Conservation (phyloP, 2,113 vertebrate species). For the Nyctereutes procyonoides region DNA sequence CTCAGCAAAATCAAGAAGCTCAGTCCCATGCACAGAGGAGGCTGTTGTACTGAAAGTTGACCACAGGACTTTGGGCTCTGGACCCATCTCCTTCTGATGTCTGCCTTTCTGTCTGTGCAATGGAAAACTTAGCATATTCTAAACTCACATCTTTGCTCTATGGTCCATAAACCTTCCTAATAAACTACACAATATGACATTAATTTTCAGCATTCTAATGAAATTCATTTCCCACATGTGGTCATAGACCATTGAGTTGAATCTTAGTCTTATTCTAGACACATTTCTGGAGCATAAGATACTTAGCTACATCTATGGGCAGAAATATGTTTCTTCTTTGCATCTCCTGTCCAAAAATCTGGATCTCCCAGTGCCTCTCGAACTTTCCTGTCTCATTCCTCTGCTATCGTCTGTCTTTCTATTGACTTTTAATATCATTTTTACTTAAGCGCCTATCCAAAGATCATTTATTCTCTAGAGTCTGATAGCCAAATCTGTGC, state of each 20-base stretch:
- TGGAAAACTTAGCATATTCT: not conserved
- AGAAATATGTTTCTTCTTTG: not conserved
- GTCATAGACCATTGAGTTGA: not conserved
- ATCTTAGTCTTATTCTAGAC: not conserved
- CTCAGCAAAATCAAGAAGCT: not conserved
- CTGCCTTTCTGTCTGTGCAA: not conserved
- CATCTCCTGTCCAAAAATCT: not conserved
- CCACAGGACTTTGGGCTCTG: not conserved
- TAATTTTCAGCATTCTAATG: not conserved
- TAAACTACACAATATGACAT: not conserved
- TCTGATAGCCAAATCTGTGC: not conserved
- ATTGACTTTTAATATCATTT: not conserved
- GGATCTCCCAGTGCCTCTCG: not conserved
- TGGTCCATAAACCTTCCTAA: not conserved
- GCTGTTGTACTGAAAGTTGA: not conserved
- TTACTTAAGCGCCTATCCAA: not conserved
- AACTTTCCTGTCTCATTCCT: not conserved
- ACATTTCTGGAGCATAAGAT: not conserved
- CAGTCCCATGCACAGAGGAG: not conserved
- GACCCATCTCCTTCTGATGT: not conserved
- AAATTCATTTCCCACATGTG: not conserved
- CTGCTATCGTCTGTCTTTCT: not conserved
- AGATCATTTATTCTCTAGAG: not conserved
- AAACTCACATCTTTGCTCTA: not conserved
- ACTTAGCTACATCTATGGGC: not conserved